These are phyloP conservation scores for Labia minor DNA, from an alignment of 2,888 invertebrate genomes.

Conservation along the genomic window DNA sequence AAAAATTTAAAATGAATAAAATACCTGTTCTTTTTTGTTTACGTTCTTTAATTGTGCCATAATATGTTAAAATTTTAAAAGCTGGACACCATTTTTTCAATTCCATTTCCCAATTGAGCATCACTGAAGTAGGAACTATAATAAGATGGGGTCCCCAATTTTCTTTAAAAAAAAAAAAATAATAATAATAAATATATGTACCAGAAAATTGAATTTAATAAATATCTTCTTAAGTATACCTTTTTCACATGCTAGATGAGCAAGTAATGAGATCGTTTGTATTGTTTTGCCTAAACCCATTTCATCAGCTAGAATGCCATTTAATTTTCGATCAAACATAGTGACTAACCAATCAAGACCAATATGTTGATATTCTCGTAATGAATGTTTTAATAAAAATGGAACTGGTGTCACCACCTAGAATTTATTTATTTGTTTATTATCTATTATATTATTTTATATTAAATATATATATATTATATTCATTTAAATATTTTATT, in stretches of 20 bases:
- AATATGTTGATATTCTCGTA: slow-evolving; percentile 94
- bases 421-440: slow-evolving; percentile 22
- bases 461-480: slow-evolving; percentile 20
- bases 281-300: slow-evolving; percentile 97
- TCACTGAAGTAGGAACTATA: slow-evolving; percentile 97
- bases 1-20: slow-evolving; percentile 17
- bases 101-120: slow-evolving; percentile 99
- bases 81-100: slow-evolving; percentile 99
- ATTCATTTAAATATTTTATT: too few species aligned
- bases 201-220: not conserved
- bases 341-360: slow-evolving; percentile 95
- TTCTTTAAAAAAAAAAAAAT: slow-evolving; percentile 34
- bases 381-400: slow-evolving; percentile 74
- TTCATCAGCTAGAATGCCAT: slow-evolving; percentile 93
- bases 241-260: slow-evolving; percentile 86
- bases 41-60: slow-evolving; percentile 91
- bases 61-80: slow-evolving; percentile 97
- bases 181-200: not conserved
- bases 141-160: slow-evolving; percentile 99
- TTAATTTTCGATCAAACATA: slow-evolving; percentile 87
- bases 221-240: slow-evolving; percentile 40
- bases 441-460: not conserved
- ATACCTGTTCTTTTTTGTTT: slow-evolving; percentile 67
- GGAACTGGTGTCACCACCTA: slow-evolving; percentile 87
- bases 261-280: slow-evolving; percentile 88